Conservation (phyloP, 2,888 invertebrate species). For the Platycheirus rosarum region DNA sequence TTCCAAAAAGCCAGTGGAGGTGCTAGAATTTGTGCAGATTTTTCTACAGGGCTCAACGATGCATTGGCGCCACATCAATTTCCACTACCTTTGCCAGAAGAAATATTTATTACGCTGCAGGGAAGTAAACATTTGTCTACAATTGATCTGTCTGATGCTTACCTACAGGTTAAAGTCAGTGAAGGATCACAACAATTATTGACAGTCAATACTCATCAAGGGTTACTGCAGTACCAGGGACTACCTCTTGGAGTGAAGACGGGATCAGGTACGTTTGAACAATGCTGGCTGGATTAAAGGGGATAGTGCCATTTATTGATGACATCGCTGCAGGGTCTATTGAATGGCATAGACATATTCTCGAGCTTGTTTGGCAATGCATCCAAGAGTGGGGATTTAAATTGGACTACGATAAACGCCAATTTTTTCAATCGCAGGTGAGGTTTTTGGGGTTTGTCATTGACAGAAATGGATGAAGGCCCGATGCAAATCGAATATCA, state of each 20-base stretch:
- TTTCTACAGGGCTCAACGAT: slow-evolving; percentile 62
- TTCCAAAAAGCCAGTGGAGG: slow-evolving; percentile 52
- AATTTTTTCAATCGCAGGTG: slow-evolving; percentile 24
- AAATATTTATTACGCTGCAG: slow-evolving; percentile 38
- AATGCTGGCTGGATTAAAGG: slow-evolving; percentile 3
- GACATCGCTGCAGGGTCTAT: slow-evolving; percentile 15
- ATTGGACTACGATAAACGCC: slow-evolving; percentile 65
- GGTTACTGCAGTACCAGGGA: slow-evolving; percentile 49
- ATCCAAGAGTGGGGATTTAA: slow-evolving; percentile 56
- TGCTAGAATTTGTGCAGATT: slow-evolving; percentile 71
- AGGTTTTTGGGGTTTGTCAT: slow-evolving; percentile 53
- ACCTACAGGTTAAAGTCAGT: slow-evolving; percentile 70
- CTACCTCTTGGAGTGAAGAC: slow-evolving; percentile 59
- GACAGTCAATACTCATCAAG: slow-evolving; percentile 22
- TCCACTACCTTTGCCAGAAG: slow-evolving; percentile 46
- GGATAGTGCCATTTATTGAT: slow-evolving; percentile 27
- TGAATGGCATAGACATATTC: slow-evolving; percentile 21
- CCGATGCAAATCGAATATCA: slow-evolving; percentile 30
- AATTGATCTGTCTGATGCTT: slow-evolving; percentile 68
- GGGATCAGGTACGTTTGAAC: slow-evolving; percentile 58
- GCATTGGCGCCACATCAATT: slow-evolving; percentile 66
- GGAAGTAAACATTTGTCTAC: slow-evolving; percentile 40
- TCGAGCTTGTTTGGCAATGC: slow-evolving; percentile 29
- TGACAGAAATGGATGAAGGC: slow-evolving; percentile 45
- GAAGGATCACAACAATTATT: slow-evolving; percentile 57